phyloP scores from a whole-genome alignment of 2,888 invertebrate species.

The Aphelenchoides bicaudatus region DNA sequence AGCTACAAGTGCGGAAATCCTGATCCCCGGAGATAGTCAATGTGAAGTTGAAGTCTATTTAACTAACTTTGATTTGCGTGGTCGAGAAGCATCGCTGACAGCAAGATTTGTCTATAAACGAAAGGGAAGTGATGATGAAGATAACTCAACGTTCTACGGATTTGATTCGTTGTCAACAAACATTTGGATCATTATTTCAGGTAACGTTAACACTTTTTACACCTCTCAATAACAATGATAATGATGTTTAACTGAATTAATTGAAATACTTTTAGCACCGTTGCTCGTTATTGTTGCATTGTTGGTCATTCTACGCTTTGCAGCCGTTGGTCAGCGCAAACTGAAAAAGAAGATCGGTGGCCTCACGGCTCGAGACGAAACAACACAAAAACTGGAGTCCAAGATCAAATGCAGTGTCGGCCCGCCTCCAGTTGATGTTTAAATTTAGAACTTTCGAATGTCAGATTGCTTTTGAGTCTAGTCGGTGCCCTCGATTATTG shows the following conservation, averaged over 20 bases:
- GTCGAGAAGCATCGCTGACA: slow-evolving; percentile 28
- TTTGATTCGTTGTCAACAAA: slow-evolving; percentile 3
- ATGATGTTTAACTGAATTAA: no score
- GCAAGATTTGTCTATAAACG: slow-evolving; percentile 13
- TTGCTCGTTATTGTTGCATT: neutral
- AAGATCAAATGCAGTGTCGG: neutral
- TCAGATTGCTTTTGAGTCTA: neutral
- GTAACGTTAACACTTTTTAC: no score
- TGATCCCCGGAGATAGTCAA: slow-evolving; percentile 17
- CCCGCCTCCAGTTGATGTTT: neutral
- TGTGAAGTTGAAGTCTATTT: slow-evolving; percentile 52
- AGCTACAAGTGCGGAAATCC: slow-evolving; percentile 32
- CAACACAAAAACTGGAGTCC: no score
- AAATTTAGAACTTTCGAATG: neutral
- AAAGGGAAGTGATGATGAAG: neutral
- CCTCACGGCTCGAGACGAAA: no score
- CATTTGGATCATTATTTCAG: slow-evolving; percentile 19
- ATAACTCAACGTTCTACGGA: slow-evolving; percentile 1
- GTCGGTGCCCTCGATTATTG: no score
- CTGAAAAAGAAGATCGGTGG: slow-evolving; percentile 15
- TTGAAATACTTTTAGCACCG: slow-evolving; percentile 15
- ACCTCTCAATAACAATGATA: no score
- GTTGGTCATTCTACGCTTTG: slow-evolving; percentile 12
- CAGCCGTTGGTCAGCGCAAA: slow-evolving; percentile 14
- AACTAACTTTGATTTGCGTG: slow-evolving; percentile 49